Base-by-base conservation (phyloP, 2,888 invertebrate species). In the Pterostichus niger region DNA sequence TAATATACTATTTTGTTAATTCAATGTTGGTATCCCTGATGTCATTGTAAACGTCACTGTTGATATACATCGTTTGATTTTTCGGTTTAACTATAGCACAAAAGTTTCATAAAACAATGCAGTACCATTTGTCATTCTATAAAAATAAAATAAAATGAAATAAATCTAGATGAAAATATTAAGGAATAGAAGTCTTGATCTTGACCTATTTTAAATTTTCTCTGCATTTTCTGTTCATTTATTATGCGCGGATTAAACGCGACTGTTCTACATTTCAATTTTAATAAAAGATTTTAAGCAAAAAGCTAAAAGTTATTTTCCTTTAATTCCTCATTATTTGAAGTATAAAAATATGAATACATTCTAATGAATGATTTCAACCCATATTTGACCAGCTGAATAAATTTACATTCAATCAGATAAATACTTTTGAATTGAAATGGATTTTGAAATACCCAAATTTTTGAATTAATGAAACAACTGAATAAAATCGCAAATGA, bases 391-490 rank as follows among this genome's bases (percentile, higher is more conserved):
- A 73, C 73, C 73, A 73, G 64, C 13, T 13, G 64, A 64, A 64
- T 35, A 64, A 64, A 64, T 64, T 64, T 64, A 35, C 35, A 64
- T 35, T 35, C 35, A 35, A 64, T 35, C 35, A 64, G 64, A 64
- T 64, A 64, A 64, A 64, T 64, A 35, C 64, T 35, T 64, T 64
- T 33, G 13, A 35, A 49, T 49, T 64, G 33, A 35, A 35, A 35
- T 3, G n/a, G 35, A 35, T 64, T 59, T 64, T n/a, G 35, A 33
- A 31, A 64, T 11, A 64, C 35, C 35, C 35, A 64, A 64, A 64
- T 64, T 64, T 64, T 64, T 64, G 64, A 64, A 64, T 59, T 64
- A 64, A 64, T 64, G 64, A 35, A 64, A 64, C 64, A 64, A n/a
- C 13, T 10, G 64, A 64, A 13, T 64, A 64, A 35, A 59, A 64